phyloP scores from a whole-genome alignment of 2,113 vertebrate species.

The Empidonax alnorum region DNA sequence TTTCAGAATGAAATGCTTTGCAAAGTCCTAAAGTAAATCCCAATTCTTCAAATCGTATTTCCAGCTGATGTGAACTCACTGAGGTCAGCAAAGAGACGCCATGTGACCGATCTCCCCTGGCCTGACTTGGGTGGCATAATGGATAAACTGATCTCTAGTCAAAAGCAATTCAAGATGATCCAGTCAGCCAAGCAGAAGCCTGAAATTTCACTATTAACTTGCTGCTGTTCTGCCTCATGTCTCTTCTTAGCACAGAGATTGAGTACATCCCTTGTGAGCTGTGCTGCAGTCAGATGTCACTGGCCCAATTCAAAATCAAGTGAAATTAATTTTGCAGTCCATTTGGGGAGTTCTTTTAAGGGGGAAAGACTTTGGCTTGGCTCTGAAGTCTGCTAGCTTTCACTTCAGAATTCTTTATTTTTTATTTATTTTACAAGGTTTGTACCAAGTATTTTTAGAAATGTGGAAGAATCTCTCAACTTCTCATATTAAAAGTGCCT shows the following conservation, averaged over 20 bases:
- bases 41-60: not conserved
- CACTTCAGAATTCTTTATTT: not conserved
- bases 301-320: not conserved
- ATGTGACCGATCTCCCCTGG: not conserved
- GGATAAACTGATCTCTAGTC: not conserved
- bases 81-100: not conserved
- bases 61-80: not conserved
- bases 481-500: not conserved
- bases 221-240: not conserved
- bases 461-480: not conserved
- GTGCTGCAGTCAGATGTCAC: not conserved
- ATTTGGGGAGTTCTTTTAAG: not conserved
- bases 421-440: not conserved
- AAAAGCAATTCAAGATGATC: not conserved
- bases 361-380: not conserved
- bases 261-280: not conserved
- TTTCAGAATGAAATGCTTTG: conserved; percentile 40
- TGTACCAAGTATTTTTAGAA: not conserved
- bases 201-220: not conserved
- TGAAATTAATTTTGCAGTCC: not conserved
- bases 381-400: not conserved
- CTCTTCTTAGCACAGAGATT: not conserved
- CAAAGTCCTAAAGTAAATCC: conserved; percentile 28
- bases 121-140: not conserved
- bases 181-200: not conserved